Percentiles rank a stretch among this genome's conserved stretches.
Evolutionary conservation across 2,888 invertebrate genomes (phyloP).

Genomic region (Chrysina gloriosa): DNA sequence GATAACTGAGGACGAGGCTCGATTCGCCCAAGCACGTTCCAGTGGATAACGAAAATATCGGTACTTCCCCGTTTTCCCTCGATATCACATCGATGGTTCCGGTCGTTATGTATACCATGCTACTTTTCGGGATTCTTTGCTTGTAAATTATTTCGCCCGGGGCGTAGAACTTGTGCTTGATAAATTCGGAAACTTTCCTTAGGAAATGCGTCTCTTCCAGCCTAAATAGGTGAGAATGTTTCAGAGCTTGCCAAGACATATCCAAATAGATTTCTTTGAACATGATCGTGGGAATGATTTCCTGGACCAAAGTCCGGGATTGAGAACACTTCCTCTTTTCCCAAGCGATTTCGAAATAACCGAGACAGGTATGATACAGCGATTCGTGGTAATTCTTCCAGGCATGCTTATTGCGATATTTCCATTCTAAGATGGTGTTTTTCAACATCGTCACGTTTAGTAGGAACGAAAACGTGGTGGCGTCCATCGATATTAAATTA

Average conservation of each 20-base stretch:
- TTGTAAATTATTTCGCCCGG: slow-evolving; percentile 50
- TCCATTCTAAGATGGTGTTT: slow-evolving; percentile 26
- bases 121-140: slow-evolving; percentile 42
- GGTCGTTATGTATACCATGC: slow-evolving; percentile 50
- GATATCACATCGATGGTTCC: slow-evolving; percentile 53
- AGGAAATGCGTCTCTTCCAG: slow-evolving; percentile 46
- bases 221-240: slow-evolving; percentile 51
- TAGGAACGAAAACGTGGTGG: slow-evolving; percentile 12
- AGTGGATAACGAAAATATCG: slow-evolving; percentile 50
- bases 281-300: slow-evolving; percentile 46
- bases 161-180: slow-evolving; percentile 45
- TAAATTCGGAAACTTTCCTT: slow-evolving; percentile 44
- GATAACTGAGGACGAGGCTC: slow-evolving; percentile 45
- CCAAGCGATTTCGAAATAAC: slow-evolving; percentile 35
- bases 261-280: slow-evolving; percentile 47
- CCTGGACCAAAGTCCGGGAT: slow-evolving; percentile 19
- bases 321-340: slow-evolving; percentile 42
- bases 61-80: slow-evolving; percentile 52
- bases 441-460: slow-evolving; percentile 19
- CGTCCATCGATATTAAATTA: slow-evolving; percentile 24
- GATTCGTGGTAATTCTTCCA: slow-evolving; percentile 38
- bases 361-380: slow-evolving; percentile 17
- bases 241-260: slow-evolving; percentile 48
- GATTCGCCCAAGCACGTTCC: slow-evolving; percentile 51
- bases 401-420: neutral